Conservation (phyloP, 92 coral and sea anemone genomes). For the Zoanthus sociatus region DNA sequence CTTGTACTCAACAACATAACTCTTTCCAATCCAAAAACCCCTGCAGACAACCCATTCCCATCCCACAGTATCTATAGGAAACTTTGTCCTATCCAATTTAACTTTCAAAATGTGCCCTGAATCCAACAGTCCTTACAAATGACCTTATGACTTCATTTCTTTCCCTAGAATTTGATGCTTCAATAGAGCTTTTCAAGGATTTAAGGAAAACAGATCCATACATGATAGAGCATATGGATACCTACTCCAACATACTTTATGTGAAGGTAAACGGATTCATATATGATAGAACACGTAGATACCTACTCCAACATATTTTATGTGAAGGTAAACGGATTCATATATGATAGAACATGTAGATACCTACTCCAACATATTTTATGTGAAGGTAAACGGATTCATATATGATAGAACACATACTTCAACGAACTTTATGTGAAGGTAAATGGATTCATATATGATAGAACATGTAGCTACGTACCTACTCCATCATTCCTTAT, state of each 20-base stretch:
- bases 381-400: constrained; percentile 38
- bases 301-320: too few species aligned
- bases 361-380: too few species aligned
- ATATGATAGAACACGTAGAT: not conserved
- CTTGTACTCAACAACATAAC: too few species aligned
- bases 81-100: too few species aligned
- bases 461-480: not conserved
- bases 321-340: constrained; percentile 42
- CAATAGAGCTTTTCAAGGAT: constrained; percentile 86
- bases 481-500: too few species aligned
- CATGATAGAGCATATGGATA: constrained; percentile 88
- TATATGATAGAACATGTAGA: constrained; percentile 91
- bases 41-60: too few species aligned
- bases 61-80: too few species aligned
- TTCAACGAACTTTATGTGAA: not conserved
- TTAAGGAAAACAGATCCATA: constrained; percentile 86
- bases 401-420: constrained; percentile 82
- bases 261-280: not conserved
- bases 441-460: constrained; percentile 71
- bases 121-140: too few species aligned
- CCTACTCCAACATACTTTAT: constrained; percentile 86
- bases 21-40: too few species aligned
- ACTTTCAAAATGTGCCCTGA: too few species aligned
- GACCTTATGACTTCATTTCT: not conserved
- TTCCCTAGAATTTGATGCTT: constrained; percentile 82